Conservation (phyloP, 2,888 invertebrate genomes). For the Caradrina clavipalpis region DNA sequence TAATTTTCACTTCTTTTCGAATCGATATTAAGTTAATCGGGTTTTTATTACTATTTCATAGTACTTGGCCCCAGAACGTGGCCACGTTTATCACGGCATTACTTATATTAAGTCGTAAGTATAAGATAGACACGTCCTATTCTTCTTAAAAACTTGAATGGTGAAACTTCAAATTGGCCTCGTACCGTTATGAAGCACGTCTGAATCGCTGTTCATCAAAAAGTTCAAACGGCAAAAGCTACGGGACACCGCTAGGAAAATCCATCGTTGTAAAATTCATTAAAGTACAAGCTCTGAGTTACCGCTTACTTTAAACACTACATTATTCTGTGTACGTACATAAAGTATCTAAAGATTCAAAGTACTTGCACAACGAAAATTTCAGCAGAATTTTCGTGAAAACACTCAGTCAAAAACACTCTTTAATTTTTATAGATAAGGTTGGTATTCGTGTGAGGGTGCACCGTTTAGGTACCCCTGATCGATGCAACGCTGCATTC, state of each 20-base stretch:
- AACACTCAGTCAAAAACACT: constrained; percentile 53
- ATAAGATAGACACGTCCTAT: constrained; percentile 32
- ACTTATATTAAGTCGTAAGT: not conserved
- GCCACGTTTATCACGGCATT: no score
- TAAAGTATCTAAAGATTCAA: constrained; percentile 81
- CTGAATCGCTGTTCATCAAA: constrained; percentile 43
- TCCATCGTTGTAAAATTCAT: constrained; percentile 75
- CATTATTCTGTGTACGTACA: constrained; percentile 76
- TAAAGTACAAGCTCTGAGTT: constrained; percentile 70
- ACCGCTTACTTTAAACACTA: constrained; percentile 73
- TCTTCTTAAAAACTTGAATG: constrained; percentile 28
- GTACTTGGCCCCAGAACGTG: no score
- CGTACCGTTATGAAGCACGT: constrained; percentile 30
- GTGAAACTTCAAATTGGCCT: constrained; percentile 45
- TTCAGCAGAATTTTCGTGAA: constrained; percentile 69
- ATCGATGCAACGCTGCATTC: constrained; percentile 81
- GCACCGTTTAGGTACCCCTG: constrained; percentile 57
- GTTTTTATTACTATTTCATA: no score
- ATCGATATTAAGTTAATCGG: no score
- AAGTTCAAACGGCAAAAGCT: constrained; percentile 44
- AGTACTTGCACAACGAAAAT: constrained; percentile 78
- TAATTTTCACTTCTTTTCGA: no score
- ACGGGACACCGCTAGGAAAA: constrained; percentile 54
- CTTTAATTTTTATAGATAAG: constrained; percentile 55
- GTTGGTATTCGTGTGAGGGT: constrained; percentile 56